These are phyloP conservation scores for Drosophila pachea DNA, from an alignment of 1,140 invertebrate genomes.

Conservation along the genomic window DNA sequence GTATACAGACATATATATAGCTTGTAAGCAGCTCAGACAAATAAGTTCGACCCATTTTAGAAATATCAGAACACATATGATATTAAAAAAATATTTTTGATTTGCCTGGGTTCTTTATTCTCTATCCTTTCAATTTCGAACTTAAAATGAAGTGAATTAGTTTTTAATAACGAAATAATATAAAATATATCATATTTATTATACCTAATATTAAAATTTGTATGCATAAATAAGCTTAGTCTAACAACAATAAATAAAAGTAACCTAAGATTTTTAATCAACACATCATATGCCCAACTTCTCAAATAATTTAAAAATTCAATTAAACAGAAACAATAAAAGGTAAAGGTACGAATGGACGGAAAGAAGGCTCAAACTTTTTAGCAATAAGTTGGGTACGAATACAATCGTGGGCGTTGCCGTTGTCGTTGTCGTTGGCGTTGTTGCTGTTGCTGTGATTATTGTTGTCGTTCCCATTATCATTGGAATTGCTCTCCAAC, in stretches of 20 bases:
- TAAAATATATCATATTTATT: constrained; percentile 55
- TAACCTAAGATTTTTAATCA: constrained; percentile 67
- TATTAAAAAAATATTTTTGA: neutral
- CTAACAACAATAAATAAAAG: constrained; percentile 50
- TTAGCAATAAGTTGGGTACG: constrained; percentile 9
- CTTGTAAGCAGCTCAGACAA: neutral
- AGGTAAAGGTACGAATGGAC: constrained; percentile 1
- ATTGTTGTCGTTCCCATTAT: constrained; percentile 15
- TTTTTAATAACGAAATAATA: neutral
- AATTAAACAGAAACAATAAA: constrained; percentile 49
- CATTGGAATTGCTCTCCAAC: constrained; percentile 30
- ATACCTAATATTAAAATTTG: constrained; percentile 46
- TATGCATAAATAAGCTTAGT: constrained; percentile 44
- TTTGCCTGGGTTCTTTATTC: no score
- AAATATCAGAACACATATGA: constrained; percentile 13
- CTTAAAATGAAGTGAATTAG: no score
- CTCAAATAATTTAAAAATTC: constrained; percentile 42
- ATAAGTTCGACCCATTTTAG: constrained; percentile 13
- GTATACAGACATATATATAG: constrained; percentile 16
- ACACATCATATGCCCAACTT: constrained; percentile 16
- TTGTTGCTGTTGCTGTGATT: constrained; percentile 5
- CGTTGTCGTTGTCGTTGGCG: constrained; percentile 13
- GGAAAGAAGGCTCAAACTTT: neutral
- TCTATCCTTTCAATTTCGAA: no score
- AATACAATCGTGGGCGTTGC: constrained; percentile 25